Conservation (phyloP, 53 echinoderm and acorn worm species). For the Holothuria scabra region DNA sequence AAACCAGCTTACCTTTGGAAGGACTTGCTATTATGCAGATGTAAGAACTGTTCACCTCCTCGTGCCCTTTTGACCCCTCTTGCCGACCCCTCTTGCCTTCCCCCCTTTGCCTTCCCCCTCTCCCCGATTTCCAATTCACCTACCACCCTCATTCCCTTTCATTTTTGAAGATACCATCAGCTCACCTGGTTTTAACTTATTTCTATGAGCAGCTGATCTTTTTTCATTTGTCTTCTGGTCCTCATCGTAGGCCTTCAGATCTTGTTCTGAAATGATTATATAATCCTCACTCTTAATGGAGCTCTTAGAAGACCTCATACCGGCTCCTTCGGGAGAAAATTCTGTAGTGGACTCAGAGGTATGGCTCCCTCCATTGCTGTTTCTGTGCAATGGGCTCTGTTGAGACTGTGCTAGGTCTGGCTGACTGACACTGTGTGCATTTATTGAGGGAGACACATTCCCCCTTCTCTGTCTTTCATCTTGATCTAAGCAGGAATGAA, state of each 20-base stretch:
- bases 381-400: constrained; percentile 27
- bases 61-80: too few relatives aligned
- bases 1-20: background rate
- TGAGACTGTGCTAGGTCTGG: constrained; percentile 14
- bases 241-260: constrained; percentile 66
- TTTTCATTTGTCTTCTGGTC: constrained; percentile 57
- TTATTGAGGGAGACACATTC: constrained; percentile 16
- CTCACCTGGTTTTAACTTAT: constrained; percentile 95
- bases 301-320: constrained; percentile 54
- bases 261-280: constrained; percentile 86
- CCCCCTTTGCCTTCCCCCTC: too few relatives aligned
- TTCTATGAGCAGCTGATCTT: constrained; percentile 86
- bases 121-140: too few relatives aligned
- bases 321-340: constrained; percentile 26
- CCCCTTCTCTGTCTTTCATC: constrained; percentile 4
- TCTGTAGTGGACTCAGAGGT: constrained; percentile 33
- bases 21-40: too few relatives aligned
- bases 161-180: background rate
- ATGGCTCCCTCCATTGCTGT: constrained; percentile 50
- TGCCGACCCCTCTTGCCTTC: too few relatives aligned
- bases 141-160: too few relatives aligned
- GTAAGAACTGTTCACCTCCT: background rate
- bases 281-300: constrained; percentile 69
- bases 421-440: constrained; percentile 30
- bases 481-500: background rate